Evolutionary conservation across 2,113 vertebrate genomes (phyloP), one percentile per base, ranked within the genome.

Genomic region (Neogobius melanostomus): DNA sequence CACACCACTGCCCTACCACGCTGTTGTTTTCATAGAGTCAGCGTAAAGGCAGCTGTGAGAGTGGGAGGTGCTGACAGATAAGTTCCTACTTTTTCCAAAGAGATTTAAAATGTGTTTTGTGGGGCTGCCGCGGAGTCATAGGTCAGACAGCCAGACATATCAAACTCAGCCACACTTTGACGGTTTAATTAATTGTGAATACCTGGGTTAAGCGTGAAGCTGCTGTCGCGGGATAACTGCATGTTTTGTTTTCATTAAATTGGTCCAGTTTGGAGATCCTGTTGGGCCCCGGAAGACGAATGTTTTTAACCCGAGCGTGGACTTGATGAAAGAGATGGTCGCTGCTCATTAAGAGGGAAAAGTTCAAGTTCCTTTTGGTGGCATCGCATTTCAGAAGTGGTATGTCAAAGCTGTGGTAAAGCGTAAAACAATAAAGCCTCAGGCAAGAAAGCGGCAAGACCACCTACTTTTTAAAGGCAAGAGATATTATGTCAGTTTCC

Each of bases 21-120:
- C 44, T 54, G 21, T 70, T 49, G 42, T 72, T 64, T 75, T 81
- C 76, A 87, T 73, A 84, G 54, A 66, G 88, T 87, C 80, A 73
- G 67, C 79, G 80, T 85, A 86, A 79, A 73, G 86, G 76, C 83
- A 71, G 74, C 69, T 81, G 72, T 78, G 76, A 66, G 69, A 36
- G 28, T n/a, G 1, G 42, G 79, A 82, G 77, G 75, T 76, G 85
- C 44, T 75, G 89, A 90, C 77, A 36, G 88, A 89, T 50, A 68
- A 69, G 63, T 85, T 86, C 81, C 71, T 80, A 80, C 82, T 76
- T 65, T 80, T 72, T 44, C 16, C 11, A 83, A 66, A 53, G 44
- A 68, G 68, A 76, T 86, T 81, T 69, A 63, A 63, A 74, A 72
- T 67, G 59, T 60, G 75, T 85, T 90, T 77, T 79, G 44, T 5